phyloP scores from a whole-genome alignment of 2,113 vertebrate species.

The Brachyhypopomus occidentalis region DNA sequence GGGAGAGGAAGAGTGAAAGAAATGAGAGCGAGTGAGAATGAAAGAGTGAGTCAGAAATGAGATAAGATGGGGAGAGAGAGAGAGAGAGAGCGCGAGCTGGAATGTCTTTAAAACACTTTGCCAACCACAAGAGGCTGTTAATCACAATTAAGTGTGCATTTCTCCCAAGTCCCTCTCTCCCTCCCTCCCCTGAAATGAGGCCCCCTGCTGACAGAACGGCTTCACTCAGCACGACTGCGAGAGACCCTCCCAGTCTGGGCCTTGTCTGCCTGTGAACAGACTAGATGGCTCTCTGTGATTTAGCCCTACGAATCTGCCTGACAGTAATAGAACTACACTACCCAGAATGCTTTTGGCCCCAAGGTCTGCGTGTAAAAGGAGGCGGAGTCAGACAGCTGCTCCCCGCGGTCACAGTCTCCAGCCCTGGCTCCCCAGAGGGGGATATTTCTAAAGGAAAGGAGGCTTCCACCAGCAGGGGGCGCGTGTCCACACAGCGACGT shows the following conservation, averaged over 20 bases:
- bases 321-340: background rate
- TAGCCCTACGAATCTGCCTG: background rate
- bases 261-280: background rate
- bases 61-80: background rate
- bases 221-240: too few relatives aligned
- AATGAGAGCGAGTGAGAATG: background rate
- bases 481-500: too few relatives aligned
- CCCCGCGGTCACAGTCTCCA: too few relatives aligned
- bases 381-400: background rate
- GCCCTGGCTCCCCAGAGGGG: too few relatives aligned
- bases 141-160: constrained; percentile 21
- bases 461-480: too few relatives aligned
- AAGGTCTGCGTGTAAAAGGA: background rate
- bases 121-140: constrained; percentile 24
- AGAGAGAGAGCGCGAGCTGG: background rate
- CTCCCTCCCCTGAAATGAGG: background rate
- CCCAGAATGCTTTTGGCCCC: background rate
- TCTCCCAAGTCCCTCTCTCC: background rate
- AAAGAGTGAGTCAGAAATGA: background rate
- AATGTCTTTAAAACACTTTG: constrained; percentile 18
- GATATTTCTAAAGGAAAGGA: too few relatives aligned
- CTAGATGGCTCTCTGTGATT: background rate
- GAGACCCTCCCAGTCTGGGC: too few relatives aligned
- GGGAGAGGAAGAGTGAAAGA: background rate
- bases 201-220: background rate